A percentile compares a stretch with the other conserved stretches of the same genome.
Conservation (phyloP, 37 sponge, comb jelly and placozoan genomes). For the Halisarca cf. caerulea region DNA sequence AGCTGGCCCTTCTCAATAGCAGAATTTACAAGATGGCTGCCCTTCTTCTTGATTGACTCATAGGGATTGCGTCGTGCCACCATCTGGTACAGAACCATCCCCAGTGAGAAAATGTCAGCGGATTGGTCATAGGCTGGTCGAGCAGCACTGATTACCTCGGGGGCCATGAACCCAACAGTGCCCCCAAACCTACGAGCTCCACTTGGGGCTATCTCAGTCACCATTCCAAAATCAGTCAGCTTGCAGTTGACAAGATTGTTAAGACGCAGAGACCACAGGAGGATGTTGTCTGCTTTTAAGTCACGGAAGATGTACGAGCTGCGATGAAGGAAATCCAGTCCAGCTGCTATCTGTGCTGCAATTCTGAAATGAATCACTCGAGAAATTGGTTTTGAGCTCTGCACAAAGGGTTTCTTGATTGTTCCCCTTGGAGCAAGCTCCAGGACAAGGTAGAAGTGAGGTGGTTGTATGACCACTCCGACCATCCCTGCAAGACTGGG, state of each 20-base stretch:
- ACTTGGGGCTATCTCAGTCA: conserved; percentile 61
- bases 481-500: conserved; percentile 85
- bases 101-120: conserved; percentile 83
- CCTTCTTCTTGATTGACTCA: conserved; percentile 3
- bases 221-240: conserved; percentile 84
- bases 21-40: conserved; percentile 24
- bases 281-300: conserved; percentile 86
- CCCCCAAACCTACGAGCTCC: conserved; percentile 75
- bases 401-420: conserved; percentile 62
- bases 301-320: conserved; percentile 84
- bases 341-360: conserved; percentile 82
- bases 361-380: conserved; percentile 73
- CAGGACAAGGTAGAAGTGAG: conserved; percentile 82
- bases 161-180: conserved; percentile 89
- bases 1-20: conserved; percentile 49
- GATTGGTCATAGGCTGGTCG: conserved; percentile 58
- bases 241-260: conserved; percentile 80
- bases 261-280: conserved; percentile 86
- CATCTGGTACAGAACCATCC: conserved; percentile 86
- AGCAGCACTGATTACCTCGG: conserved; percentile 61
- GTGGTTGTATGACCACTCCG: conserved; percentile 68
- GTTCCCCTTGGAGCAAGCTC: conserved; percentile 89
- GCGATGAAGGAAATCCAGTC: conserved; percentile 76
- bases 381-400: conserved; percentile 53
- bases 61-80: conserved; percentile 75